phyloP scores from a whole-genome alignment of 2,888 invertebrate genomes.

The Cynaeus angustus region DNA sequence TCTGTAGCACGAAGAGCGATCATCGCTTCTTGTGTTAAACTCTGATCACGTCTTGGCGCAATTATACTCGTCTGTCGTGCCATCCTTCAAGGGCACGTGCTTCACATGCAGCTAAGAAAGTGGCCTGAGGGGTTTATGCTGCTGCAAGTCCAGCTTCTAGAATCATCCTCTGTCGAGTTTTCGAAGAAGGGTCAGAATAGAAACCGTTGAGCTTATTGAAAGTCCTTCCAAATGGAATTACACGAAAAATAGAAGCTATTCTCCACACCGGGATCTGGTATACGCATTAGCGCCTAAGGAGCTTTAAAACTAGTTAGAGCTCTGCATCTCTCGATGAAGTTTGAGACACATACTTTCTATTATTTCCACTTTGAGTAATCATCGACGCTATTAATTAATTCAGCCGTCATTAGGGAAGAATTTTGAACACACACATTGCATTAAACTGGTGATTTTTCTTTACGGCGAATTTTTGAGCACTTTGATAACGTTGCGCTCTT shows the following conservation, averaged over 20 bases:
- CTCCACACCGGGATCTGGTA: constrained; percentile 18
- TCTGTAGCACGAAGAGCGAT: constrained; percentile 54
- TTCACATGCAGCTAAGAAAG: constrained; percentile 60
- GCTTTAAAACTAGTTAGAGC: constrained; percentile 46
- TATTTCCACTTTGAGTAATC: constrained; percentile 34
- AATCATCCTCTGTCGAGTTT: constrained; percentile 22
- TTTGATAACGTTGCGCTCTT: constrained; percentile 38
- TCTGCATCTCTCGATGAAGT: constrained; percentile 31
- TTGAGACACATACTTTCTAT: constrained; percentile 32
- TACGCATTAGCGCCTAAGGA: constrained; percentile 45
- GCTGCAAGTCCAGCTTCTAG: constrained; percentile 22
- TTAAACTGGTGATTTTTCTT: constrained; percentile 46
- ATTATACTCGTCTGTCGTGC: constrained; percentile 67
- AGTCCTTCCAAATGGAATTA: constrained; percentile 50
- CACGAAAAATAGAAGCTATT: constrained; percentile 50
- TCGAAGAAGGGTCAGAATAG: constrained; percentile 29
- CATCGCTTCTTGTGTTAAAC: constrained; percentile 59
- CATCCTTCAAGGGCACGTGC: constrained; percentile 67
- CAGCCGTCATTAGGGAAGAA: constrained; percentile 29
- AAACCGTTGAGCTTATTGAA: constrained; percentile 49
- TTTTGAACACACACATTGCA: constrained; percentile 50
- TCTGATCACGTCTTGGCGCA: constrained; percentile 65
- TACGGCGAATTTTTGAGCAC: constrained; percentile 44
- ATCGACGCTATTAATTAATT: constrained; percentile 31
- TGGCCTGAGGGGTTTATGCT: constrained; percentile 35